Percentiles rank a stretch among this genome's conserved stretches.
phyloP scores from a whole-genome alignment of 2,888 invertebrate genomes.

The Dendrolimus houi region DNA sequence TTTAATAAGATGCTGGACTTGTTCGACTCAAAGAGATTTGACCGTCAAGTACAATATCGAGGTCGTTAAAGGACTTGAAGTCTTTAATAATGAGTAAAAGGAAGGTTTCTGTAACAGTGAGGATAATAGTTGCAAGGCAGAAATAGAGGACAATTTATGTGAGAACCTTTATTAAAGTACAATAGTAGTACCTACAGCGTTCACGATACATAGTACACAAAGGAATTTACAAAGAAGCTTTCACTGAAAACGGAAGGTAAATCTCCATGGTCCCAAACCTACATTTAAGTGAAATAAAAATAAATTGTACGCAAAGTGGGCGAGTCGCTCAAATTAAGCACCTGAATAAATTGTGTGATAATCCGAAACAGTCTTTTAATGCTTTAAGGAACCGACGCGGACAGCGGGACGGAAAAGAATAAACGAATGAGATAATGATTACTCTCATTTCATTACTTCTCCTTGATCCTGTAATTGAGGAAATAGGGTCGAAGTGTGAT shows the following conservation, averaged over 20 bases:
- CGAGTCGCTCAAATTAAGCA: conserved; percentile 73
- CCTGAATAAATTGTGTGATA: conserved; percentile 76
- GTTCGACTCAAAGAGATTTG: no score
- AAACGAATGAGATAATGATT: conserved; percentile 71
- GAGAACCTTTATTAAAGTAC: no score
- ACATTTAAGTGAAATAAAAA: conserved; percentile 71
- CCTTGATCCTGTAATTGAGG: conserved; percentile 71
- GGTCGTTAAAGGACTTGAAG: no score
- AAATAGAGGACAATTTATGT: no score
- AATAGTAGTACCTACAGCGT: neutral
- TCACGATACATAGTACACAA: neutral
- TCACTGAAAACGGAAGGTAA: conserved; percentile 57
- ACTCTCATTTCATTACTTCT: conserved; percentile 72
- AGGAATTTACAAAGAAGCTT: conserved; percentile 29
- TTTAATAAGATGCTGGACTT: no score
- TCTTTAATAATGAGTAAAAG: no score
- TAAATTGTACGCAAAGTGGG: conserved; percentile 67
- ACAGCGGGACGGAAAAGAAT: conserved; percentile 51
- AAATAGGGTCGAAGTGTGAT: conserved; percentile 69
- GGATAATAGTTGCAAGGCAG: no score
- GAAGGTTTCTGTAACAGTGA: no score
- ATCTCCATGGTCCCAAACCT: conserved; percentile 46
- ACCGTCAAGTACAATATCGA: no score
- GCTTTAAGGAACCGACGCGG: conserved; percentile 55
- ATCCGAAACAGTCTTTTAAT: conserved; percentile 71